Evolutionary conservation across 2,113 vertebrate species (phyloP), one percentile per base, ranked within the genome.

Genomic region (Centropus bengalensis): DNA sequence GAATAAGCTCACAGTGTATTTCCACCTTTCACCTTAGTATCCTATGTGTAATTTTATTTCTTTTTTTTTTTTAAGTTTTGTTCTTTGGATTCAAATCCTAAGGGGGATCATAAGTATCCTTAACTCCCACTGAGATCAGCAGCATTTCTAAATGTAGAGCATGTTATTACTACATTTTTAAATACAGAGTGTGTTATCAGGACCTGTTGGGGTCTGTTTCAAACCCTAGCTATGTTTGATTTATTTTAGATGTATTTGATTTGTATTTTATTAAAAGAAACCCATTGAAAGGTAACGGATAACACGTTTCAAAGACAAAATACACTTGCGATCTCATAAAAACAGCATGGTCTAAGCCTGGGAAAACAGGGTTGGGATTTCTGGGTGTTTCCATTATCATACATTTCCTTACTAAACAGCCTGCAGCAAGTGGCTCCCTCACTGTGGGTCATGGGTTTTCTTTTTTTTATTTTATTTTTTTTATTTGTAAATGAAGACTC

Each of bases 241-340:
- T 94, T 81, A 94, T 94, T 96, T 94, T 76, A 86, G 93, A 81
- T 92, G 83, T 70, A 89, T 94, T 95, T 95, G 92, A 77, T 95
- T 94, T 94, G 89, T 87, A 91, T 94, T 94, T 95, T 94, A 80
- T 91, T 91, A 87, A 85, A 90, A 95, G 73, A 88, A 93, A 22
- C 9, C 14, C 23, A 60, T 95, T 96, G 91, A 95, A 95, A 95
- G 79, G 75, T 83, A 94, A 93, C 64, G 64, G 62, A 23, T 91
- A 75, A 79, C 58, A 42, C 54, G 60, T 36, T 95, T 88, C 59
- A 95, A 97, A 97, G 93, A 83, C 68, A 93, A 97, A 94, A 83
- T 70, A 33, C 44, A 22, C 88, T 89, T 94, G 71, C 94, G 89
- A 82, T 88, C 84, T 94, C 54, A 66, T 38, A 70, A 71, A 94